Percentiles rank a stretch among this genome's conserved stretches.
Conservation (phyloP, 2,888 invertebrate genomes). For the Parelbella ahira region DNA sequence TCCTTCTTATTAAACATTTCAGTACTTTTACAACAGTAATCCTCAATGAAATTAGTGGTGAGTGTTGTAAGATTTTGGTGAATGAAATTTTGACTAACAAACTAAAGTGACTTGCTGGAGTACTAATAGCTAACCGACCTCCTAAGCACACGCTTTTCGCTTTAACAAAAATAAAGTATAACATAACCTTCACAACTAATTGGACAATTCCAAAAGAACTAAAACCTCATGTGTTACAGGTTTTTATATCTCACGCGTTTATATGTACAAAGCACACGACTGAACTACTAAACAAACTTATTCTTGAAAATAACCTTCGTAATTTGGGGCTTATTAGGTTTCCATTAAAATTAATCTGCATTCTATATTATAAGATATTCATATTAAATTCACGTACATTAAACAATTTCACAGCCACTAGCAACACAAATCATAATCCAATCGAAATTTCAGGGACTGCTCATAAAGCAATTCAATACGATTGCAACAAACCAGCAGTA, state of each 20-base stretch:
- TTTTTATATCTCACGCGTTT: no score
- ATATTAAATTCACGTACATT: no score
- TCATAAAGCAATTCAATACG: conserved; percentile 70
- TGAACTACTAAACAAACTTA: no score
- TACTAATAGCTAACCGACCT: conserved; percentile 42
- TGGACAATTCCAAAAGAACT: no score
- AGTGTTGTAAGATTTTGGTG: conserved; percentile 75
- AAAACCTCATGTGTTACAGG: no score
- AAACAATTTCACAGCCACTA: conserved; percentile 11
- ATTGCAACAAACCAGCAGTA: conserved; percentile 69
- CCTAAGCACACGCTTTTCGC: conserved; percentile 20
- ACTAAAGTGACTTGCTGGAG: conserved; percentile 40
- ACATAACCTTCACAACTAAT: no score
- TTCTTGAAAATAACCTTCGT: no score
- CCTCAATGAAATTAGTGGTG: conserved; percentile 75
- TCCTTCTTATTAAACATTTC: conserved; percentile 68
- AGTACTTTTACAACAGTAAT: conserved; percentile 72
- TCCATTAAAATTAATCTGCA: no score
- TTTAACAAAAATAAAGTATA: no score
- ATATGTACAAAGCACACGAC: no score
- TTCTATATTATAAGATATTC: no score
- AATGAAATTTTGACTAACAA: conserved; percentile 55
- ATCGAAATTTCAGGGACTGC: conserved; percentile 63
- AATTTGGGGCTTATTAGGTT: no score
- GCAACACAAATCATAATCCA: conserved; percentile 16